Evolutionary conservation across 1,140 invertebrate species (phyloP).

Genomic region (Oscheius sp.): DNA sequence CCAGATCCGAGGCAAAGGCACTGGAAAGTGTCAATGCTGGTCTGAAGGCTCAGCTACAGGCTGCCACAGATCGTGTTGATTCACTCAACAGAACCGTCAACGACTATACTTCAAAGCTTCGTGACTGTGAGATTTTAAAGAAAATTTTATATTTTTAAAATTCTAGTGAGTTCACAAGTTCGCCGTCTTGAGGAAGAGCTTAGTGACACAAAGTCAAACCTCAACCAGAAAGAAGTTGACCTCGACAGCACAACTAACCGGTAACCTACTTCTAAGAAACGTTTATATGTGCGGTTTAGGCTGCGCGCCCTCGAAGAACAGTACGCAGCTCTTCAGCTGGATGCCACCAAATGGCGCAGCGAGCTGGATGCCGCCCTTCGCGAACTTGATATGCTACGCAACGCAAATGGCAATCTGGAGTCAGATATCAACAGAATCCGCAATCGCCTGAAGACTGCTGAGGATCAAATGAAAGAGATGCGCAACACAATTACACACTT

Average conservation of each 20-base stretch:
- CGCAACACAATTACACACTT: conserved; percentile 44
- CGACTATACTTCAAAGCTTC: conserved; percentile 56
- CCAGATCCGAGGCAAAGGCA: conserved; percentile 56
- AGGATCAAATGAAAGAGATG: conserved; percentile 48
- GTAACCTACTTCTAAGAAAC: neutral
- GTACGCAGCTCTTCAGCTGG: conserved; percentile 41
- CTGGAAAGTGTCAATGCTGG: conserved; percentile 51
- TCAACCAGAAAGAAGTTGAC: conserved; percentile 48
- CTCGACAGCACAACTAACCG: conserved; percentile 51
- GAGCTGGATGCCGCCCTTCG: conserved; percentile 50
- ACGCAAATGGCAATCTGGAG: conserved; percentile 44
- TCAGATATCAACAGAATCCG: conserved; percentile 46
- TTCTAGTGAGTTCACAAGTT: conserved; percentile 51
- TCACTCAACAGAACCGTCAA: conserved; percentile 58
- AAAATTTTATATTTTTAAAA: neutral
- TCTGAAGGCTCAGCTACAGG: conserved; percentile 53
- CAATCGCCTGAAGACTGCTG: conserved; percentile 43
- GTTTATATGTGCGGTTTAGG: conserved; percentile 11
- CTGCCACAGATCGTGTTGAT: conserved; percentile 52
- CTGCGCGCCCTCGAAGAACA: conserved; percentile 53
- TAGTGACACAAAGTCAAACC: conserved; percentile 40
- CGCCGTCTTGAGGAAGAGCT: conserved; percentile 59
- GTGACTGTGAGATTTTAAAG: conserved; percentile 48
- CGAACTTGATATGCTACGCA: conserved; percentile 51
- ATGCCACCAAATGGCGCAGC: conserved; percentile 42